Evolutionary conservation across 2,797 vertebrate species (phyloP).

Genomic region (Neopelma chrysocephalum): DNA sequence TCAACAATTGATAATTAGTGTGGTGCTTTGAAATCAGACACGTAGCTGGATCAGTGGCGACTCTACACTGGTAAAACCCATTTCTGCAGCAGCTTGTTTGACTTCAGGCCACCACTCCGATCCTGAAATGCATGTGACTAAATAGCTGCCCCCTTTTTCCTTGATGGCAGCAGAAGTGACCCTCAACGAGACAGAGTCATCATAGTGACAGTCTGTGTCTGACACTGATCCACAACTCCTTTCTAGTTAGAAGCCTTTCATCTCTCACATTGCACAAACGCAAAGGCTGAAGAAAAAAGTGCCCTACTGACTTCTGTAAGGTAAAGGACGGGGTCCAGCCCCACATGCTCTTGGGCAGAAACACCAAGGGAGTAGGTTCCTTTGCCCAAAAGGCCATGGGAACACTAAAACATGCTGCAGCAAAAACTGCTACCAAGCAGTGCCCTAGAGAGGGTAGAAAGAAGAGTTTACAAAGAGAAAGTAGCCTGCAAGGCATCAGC

Average conservation of each 20-base stretch:
- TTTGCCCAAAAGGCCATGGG: background rate
- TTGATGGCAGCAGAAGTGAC: background rate
- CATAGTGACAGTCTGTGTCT: background rate
- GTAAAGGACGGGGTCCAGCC: background rate
- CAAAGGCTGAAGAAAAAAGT: background rate
- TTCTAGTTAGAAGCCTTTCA: background rate
- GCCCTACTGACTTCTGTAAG: background rate
- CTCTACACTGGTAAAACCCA: background rate
- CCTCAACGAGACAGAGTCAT: background rate
- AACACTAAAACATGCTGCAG: background rate
- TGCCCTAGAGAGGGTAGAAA: background rate
- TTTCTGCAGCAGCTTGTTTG: background rate
- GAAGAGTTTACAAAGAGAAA: background rate
- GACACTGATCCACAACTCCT: background rate
- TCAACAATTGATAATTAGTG: background rate
- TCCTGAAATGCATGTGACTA: background rate
- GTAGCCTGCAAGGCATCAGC: background rate
- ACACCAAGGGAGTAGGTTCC: background rate
- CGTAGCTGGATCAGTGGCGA: background rate
- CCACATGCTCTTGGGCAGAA: background rate
- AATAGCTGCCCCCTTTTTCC: background rate
- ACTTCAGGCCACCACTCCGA: background rate
- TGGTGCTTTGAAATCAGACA: background rate
- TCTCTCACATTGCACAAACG: background rate
- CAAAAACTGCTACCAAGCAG: background rate